Conservation (phyloP, 2,888 invertebrate species). For the Suillia variegata region DNA sequence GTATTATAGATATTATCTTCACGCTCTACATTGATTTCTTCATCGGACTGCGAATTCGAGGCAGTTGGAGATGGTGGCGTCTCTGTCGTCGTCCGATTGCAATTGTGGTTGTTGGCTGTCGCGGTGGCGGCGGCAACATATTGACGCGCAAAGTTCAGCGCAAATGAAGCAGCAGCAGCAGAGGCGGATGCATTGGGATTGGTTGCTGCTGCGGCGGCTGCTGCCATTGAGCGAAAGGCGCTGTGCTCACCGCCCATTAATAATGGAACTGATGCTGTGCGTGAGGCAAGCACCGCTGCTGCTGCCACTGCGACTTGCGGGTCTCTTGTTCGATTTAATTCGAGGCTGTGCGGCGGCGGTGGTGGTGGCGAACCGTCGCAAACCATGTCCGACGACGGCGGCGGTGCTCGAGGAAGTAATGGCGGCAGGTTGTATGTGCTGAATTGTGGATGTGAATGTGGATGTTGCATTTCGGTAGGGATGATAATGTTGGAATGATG, state of each 20-base stretch:
- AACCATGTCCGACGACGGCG: slow-evolving; percentile 13
- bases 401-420: slow-evolving; percentile 11
- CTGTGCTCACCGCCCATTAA: slow-evolving; percentile 90
- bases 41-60: slow-evolving; percentile 47
- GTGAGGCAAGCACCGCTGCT: slow-evolving; percentile 58
- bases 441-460: slow-evolving; percentile 27
- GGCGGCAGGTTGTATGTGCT: slow-evolving; percentile 53
- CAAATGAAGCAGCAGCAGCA: slow-evolving; percentile 66
- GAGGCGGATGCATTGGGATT: slow-evolving; percentile 38
- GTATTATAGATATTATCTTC: slow-evolving; percentile 71
- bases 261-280: slow-evolving; percentile 63
- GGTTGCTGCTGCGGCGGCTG: slow-evolving; percentile 26
- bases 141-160: slow-evolving; percentile 54
- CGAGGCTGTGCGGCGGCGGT: neutral
- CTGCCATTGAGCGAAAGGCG: slow-evolving; percentile 75
- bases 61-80: slow-evolving; percentile 35
- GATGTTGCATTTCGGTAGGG: slow-evolving; percentile 21
- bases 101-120: neutral
- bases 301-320: slow-evolving; percentile 45
- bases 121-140: slow-evolving; percentile 38
- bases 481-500: slow-evolving; percentile 21
- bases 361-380: slow-evolving; percentile 19
- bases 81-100: neutral
- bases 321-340: slow-evolving; percentile 10
- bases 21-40: slow-evolving; percentile 81